Conservation (phyloP, 2,888 invertebrate genomes). For the Alentia gelatinosa region DNA sequence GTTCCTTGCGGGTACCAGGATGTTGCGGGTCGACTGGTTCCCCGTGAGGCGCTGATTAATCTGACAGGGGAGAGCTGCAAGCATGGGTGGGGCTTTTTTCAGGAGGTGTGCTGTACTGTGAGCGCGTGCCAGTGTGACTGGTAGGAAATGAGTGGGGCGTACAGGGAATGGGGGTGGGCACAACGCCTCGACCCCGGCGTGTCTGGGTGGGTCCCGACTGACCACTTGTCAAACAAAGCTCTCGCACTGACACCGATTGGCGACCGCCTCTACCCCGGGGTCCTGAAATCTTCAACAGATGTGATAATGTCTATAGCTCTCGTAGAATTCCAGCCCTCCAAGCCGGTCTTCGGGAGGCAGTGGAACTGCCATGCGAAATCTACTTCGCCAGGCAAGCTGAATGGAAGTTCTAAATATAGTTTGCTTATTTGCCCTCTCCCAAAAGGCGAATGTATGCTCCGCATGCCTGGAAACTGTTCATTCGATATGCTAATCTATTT, state of each 20-base stretch:
- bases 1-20: background rate
- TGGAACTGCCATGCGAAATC: background rate
- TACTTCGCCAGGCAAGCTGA: background rate
- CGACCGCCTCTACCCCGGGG: background rate
- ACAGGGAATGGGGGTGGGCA: background rate
- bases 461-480: no score
- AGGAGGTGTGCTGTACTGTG: background rate
- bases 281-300: no score
- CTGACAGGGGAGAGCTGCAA: background rate
- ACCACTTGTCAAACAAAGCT: background rate
- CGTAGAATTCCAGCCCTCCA: background rate
- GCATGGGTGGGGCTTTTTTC: no score
- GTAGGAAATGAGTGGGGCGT: background rate
- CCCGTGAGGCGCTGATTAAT: background rate
- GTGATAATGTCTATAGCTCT: background rate
- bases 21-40: background rate
- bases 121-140: background rate
- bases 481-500: no score
- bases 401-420: background rate
- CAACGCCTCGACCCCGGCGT: background rate
- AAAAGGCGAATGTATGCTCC: no score
- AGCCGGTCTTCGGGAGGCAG: background rate
- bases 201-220: background rate
- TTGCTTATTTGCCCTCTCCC: no score
- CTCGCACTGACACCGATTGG: background rate